Percentiles rank a stretch among this genome's conserved stretches.
phyloP scores from a whole-genome alignment of 2,113 vertebrate genomes.

The Stictonetta naevosa region DNA sequence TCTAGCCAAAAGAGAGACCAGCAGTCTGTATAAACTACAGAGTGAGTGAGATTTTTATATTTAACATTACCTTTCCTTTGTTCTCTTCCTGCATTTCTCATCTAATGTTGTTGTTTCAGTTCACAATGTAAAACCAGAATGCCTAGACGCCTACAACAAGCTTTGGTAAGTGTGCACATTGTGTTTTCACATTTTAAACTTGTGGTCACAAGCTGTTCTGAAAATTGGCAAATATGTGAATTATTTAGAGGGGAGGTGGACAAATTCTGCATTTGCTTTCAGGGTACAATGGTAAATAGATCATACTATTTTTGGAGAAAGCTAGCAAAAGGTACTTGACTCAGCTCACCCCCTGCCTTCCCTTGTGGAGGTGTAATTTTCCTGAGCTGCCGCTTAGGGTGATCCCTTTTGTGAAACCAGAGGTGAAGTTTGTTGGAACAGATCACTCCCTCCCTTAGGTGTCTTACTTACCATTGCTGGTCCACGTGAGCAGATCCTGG shows the following conservation, averaged over 20 bases:
- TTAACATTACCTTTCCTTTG: background rate
- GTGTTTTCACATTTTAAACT: background rate
- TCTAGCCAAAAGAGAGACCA: slow-evolving; percentile 94
- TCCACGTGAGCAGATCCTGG: background rate
- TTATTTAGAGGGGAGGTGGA: background rate
- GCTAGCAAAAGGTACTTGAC: background rate
- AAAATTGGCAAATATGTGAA: background rate
- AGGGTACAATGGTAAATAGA: background rate
- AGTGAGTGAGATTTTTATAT: slow-evolving; percentile 79
- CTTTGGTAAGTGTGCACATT: slow-evolving; percentile 86
- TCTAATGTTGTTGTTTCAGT: slow-evolving; percentile 83
- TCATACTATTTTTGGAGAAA: background rate
- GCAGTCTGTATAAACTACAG: slow-evolving; percentile 96
- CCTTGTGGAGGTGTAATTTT: background rate
- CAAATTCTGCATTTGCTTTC: background rate
- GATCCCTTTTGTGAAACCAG: background rate
- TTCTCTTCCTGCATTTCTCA: slow-evolving; percentile 23
- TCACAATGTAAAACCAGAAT: slow-evolving; percentile 99
- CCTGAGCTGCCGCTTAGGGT: background rate
- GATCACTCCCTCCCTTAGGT: background rate
- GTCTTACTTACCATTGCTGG: background rate
- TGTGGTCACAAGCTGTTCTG: background rate
- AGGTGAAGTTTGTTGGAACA: background rate
- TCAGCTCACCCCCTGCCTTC: background rate
- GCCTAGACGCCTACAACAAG: slow-evolving; percentile 94